Base-by-base conservation (phyloP, 2,797 vertebrate genomes). In the Pipistrellus pygmaeus region DNA sequence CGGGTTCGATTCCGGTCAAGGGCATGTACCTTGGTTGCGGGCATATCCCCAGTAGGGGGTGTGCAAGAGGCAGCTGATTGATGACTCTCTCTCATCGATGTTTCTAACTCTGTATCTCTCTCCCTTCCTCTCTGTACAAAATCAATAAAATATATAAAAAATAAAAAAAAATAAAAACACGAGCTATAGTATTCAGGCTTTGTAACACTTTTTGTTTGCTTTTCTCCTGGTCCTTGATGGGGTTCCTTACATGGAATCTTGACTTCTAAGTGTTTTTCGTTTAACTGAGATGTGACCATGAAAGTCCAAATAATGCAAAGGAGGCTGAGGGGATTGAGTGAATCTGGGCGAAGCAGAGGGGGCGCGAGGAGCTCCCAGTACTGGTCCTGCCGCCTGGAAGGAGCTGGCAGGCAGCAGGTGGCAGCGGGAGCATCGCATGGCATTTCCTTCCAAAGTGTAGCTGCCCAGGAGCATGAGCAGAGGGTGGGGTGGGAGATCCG, bases 221-320 rank as follows among this genome's bases (percentile, higher is more conserved):
- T 90, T 60, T 32, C 46, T 38, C 35, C 44, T 81, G 20, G 23
- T 85, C 57, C 68, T 88, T 83, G 69, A 92, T 64, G 32, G 60
- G 53, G 48, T 93, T 84, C 46, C 78, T 76, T 30, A 82, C 15
- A 15, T 0, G 8, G 62, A 21, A 64, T 41, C 41, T 38, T 73
- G 51, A 95, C 15, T 77, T 94, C 51, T 83, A 72, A 71, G 53
- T 66, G 90, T 44, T 82, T 72, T 95, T 46, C 17, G 0, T 38
- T 64, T 55, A 82, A 75, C 46, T 55, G 87, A 92, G 66, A 64
- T 46, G 51, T 90, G 71, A 41, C 66, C n/a, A 66, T 53, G 13
- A 6, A 76, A 92, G 57, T 77, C 62, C 55, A 90, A 46, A 32
- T 12, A 60, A 41, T 81, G 21, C 23, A 35, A 51, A 88, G 53